Evolutionary conservation across 1,140 invertebrate genomes (phyloP).

Genomic region (Caerostris extrusa): DNA sequence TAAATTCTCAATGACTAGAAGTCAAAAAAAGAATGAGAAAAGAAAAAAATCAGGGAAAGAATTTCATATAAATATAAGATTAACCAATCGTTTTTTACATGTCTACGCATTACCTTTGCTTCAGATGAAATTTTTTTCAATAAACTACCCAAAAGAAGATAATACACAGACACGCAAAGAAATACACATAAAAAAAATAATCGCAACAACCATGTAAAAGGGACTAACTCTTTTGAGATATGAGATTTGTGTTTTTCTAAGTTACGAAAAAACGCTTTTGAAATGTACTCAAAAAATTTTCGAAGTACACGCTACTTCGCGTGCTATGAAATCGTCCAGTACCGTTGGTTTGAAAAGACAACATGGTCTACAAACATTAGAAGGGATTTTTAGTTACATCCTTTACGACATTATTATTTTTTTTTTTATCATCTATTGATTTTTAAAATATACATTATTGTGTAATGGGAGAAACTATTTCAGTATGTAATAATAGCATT

Average conservation of each 20-base stretch:
- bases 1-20: background rate
- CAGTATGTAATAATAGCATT: too few species aligned
- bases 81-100: background rate
- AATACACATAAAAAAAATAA: background rate
- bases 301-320: background rate
- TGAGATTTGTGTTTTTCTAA: background rate
- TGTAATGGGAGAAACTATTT: background rate
- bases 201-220: background rate
- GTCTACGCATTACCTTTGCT: background rate
- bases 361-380: background rate
- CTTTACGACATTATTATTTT: background rate
- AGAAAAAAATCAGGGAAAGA: background rate
- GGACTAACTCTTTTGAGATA: background rate
- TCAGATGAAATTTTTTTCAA: background rate
- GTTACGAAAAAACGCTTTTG: background rate
- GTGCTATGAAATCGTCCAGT: background rate
- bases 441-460: background rate
- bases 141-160: background rate
- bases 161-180: background rate
- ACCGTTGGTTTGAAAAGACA: conserved; percentile 1
- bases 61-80: background rate
- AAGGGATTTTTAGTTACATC: background rate
- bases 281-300: background rate
- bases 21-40: background rate
- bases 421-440: background rate